Evolutionary conservation across 1,140 invertebrate genomes (phyloP).

Genomic region (Hetaerina americana): DNA sequence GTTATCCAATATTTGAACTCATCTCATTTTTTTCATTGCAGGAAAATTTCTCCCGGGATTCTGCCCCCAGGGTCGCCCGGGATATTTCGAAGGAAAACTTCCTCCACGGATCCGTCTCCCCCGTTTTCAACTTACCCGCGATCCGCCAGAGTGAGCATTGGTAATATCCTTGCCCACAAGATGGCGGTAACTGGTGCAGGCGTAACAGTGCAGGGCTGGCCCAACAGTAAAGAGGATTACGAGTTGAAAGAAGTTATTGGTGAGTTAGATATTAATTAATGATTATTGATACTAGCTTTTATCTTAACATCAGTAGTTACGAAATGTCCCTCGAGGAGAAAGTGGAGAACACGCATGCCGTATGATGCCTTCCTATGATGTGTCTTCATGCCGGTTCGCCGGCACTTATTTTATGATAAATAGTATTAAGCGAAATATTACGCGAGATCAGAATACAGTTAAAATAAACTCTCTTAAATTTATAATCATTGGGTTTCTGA

Average conservation of each 20-base stretch:
- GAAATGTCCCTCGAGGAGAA: not conserved
- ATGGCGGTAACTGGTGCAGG: slow-evolving; percentile 50
- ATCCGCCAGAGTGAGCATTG: slow-evolving; percentile 24
- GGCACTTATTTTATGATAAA: not conserved
- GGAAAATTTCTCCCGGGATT: slow-evolving; percentile 46
- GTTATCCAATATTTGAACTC: not conserved
- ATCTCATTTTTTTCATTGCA: slow-evolving; percentile 18
- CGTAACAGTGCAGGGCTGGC: slow-evolving; percentile 55
- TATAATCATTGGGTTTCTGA: no score
- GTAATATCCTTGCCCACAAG: slow-evolving; percentile 50
- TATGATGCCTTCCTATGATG: not conserved
- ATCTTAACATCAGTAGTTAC: not conserved
- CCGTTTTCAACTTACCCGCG: slow-evolving; percentile 10
- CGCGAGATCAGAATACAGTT: no score
- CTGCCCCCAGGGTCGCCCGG: slow-evolving; percentile 46
- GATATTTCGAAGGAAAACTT: slow-evolving; percentile 48
- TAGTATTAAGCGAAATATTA: no score
- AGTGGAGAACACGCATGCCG: not conserved
- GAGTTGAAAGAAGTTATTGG: slow-evolving; percentile 90
- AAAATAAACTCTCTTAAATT: no score
- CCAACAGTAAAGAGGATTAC: slow-evolving; percentile 87
- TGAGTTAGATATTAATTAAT: slow-evolving; percentile 30
- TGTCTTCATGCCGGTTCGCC: not conserved
- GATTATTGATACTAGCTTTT: not conserved
- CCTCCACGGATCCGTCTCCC: slow-evolving; percentile 25